A percentile compares a stretch with the other conserved stretches of the same genome.
Conservation (phyloP, 1,140 invertebrate species). For the Harpegnathos saltator region DNA sequence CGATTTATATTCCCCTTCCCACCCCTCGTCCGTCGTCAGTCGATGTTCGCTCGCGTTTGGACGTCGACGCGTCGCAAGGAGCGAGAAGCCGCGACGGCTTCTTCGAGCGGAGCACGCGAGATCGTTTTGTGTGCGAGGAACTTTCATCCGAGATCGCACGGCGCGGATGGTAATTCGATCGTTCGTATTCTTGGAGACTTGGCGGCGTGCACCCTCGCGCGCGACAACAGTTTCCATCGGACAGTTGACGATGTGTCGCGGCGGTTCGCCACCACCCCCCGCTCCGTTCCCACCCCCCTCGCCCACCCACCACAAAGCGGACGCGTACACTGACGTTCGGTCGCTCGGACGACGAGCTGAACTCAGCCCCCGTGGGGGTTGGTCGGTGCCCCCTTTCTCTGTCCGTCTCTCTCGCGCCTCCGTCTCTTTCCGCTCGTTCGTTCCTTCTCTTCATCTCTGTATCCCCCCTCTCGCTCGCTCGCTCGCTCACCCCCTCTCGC, state of each 20-base stretch:
- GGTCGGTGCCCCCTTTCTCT: conserved; percentile 62
- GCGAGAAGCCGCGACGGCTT: no score
- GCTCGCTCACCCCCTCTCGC: conserved; percentile 50
- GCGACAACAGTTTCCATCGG: conserved; percentile 64
- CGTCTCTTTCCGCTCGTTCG: conserved; percentile 37
- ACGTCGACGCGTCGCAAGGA: no score
- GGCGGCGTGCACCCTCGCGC: conserved; percentile 40
- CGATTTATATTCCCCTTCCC: no score
- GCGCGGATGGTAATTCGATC: conserved; percentile 60
- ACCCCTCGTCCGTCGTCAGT: no score
- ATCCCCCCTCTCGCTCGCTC: background rate
- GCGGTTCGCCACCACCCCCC: conserved; percentile 68
- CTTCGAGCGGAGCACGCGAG: background rate
- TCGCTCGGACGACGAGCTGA: conserved; percentile 75
- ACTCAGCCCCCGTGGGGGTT: conserved; percentile 76
- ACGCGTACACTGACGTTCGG: conserved; percentile 57
- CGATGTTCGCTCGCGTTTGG: no score
- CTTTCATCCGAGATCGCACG: conserved; percentile 48
- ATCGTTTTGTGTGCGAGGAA: conserved; percentile 1
- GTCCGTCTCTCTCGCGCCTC: conserved; percentile 58
- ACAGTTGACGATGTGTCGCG: conserved; percentile 80
- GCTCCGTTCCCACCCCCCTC: conserved; percentile 39
- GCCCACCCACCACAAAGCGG: conserved; percentile 31
- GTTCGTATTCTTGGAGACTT: conserved; percentile 63
- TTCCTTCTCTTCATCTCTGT: conserved; percentile 10